These are phyloP conservation scores for Nomada ferruginata DNA, from an alignment of 2,888 invertebrate species.

Conservation along the genomic window DNA sequence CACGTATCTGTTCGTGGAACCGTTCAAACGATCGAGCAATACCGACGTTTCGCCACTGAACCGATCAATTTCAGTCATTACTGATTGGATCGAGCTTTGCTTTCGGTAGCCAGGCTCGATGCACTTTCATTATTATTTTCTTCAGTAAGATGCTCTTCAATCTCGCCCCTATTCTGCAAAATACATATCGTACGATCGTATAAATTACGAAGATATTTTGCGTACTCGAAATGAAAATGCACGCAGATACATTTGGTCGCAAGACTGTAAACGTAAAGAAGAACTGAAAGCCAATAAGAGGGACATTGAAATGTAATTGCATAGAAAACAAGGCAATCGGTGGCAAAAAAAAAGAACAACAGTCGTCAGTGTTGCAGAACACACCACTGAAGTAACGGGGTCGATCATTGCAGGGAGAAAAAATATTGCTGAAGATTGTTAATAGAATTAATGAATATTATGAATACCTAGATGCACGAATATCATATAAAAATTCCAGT, in stretches of 20 bases:
- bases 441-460: no score
- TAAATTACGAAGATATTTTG: no score
- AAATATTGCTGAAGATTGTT: no score
- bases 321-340: not conserved
- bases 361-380: not conserved
- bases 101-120: no score
- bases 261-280: not conserved
- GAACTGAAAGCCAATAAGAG: constrained; percentile 4
- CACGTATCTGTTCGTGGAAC: constrained; percentile 57
- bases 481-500: not conserved
- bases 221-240: no score
- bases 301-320: constrained; percentile 1
- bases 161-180: no score
- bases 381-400: not conserved
- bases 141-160: no score
- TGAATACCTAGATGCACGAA: no score
- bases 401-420: not conserved
- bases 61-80: no score
- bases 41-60: not conserved
- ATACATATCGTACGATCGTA: no score
- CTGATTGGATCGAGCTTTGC: no score
- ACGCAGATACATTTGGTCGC: not conserved
- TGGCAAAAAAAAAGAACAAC: not conserved
- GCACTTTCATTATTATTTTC: no score
- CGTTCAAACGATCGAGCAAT: constrained; percentile 33